These are phyloP conservation scores for Netelia virgata DNA, from an alignment of 2,888 invertebrate species.

Conservation along the genomic window DNA sequence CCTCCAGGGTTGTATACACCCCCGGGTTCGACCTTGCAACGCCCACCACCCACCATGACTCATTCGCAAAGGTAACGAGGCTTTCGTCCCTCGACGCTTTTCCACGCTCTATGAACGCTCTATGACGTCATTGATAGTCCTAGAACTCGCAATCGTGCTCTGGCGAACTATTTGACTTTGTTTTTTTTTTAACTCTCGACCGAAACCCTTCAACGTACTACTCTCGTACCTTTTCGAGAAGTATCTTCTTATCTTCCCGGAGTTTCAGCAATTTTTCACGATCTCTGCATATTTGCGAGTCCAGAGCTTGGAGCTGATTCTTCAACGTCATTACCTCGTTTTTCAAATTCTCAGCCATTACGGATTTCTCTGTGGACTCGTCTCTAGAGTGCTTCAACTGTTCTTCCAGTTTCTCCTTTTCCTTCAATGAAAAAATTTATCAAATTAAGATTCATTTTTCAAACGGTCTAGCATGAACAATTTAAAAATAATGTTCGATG, in stretches of 20 bases:
- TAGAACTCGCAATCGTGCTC: constrained; percentile 35
- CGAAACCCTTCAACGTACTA: background rate
- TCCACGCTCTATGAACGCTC: background rate
- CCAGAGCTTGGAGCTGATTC: constrained; percentile 77
- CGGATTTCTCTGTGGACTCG: constrained; percentile 75
- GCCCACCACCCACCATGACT: constrained; percentile 57
- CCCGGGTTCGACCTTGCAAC: constrained; percentile 60
- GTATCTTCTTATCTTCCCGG: constrained; percentile 81
- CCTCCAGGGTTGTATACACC: constrained; percentile 49
- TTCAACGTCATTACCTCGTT: constrained; percentile 79
- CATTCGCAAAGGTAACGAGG: constrained; percentile 58
- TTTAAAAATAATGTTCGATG: too few species aligned
- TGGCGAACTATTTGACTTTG: constrained; percentile 19
- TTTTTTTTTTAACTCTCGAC: background rate
- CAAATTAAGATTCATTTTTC: background rate
- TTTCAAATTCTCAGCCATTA: constrained; percentile 78
- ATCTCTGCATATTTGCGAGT: constrained; percentile 81
- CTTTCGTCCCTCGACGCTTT: background rate
- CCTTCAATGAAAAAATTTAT: constrained; percentile 72
- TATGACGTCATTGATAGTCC: constrained; percentile 54
- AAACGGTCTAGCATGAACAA: too few species aligned
- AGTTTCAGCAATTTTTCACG: constrained; percentile 81
- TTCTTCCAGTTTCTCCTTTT: constrained; percentile 76
- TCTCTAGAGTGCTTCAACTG: constrained; percentile 74
- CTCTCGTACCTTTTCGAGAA: constrained; percentile 80